Conservation (phyloP, 2,113 vertebrate species). For the Rhinolophus sinicus region DNA sequence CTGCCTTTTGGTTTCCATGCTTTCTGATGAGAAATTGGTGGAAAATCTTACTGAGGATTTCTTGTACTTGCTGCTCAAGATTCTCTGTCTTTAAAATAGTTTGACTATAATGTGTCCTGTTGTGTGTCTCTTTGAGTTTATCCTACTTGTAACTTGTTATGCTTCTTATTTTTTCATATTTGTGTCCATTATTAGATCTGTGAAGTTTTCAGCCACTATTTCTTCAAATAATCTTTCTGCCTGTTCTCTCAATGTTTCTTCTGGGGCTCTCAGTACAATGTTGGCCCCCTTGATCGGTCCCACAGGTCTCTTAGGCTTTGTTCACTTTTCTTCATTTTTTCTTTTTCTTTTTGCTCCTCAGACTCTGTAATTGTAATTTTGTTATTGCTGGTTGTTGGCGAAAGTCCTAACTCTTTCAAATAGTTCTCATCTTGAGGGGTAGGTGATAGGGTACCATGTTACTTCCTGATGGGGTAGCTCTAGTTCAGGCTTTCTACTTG, state of each 20-base stretch:
- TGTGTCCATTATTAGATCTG: background rate
- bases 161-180: background rate
- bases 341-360: background rate
- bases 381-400: background rate
- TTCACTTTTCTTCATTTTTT: background rate
- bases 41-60: background rate
- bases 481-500: background rate
- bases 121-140: background rate
- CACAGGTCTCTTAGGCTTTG: background rate
- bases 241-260: background rate
- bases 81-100: background rate
- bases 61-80: background rate
- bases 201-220: background rate
- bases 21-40: background rate
- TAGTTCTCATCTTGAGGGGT: background rate
- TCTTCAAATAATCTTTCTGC: background rate
- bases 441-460: background rate
- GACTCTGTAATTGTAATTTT: background rate
- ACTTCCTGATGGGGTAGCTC: background rate
- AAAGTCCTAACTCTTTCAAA: background rate
- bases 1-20: background rate
- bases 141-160: background rate
- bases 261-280: background rate
- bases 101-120: background rate
- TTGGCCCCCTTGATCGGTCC: background rate